Percentiles rank a stretch among this genome's conserved stretches.
phyloP scores from a whole-genome alignment of 2,888 invertebrate species.

The Mesoligia furuncula region DNA sequence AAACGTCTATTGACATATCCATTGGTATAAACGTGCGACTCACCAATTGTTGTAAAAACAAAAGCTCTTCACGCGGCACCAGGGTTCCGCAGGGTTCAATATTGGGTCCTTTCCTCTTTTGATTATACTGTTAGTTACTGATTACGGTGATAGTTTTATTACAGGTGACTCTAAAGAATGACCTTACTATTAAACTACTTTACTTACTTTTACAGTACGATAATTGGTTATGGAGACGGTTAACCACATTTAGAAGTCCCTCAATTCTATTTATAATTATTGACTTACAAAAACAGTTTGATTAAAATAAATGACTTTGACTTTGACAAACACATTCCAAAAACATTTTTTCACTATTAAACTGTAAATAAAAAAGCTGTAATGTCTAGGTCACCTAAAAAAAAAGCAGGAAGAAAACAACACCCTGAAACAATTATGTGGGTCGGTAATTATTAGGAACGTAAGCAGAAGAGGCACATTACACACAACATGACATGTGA shows the following conservation, averaged over 20 bases:
- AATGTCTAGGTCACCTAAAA: slow-evolving; percentile 28
- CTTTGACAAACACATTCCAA: slow-evolving; percentile 28
- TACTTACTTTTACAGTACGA: neutral
- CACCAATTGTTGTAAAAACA: neutral
- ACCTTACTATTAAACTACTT: neutral
- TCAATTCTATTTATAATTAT: neutral
- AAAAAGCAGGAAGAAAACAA: slow-evolving; percentile 59
- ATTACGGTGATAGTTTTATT: no score
- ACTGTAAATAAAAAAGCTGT: slow-evolving; percentile 11
- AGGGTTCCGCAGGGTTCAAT: slow-evolving; percentile 7
- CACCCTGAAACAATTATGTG: slow-evolving; percentile 39
- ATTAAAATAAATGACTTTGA: slow-evolving; percentile 42
- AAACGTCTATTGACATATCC: neutral
- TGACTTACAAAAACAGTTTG: neutral
- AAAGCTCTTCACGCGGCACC: neutral
- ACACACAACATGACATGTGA: slow-evolving; percentile 26
- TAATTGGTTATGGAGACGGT: neutral
- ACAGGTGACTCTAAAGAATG: neutral
- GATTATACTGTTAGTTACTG: neutral
- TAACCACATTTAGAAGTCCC: neutral
- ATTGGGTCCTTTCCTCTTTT: neutral
- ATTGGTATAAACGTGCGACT: neutral
- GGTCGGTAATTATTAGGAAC: slow-evolving; percentile 50
- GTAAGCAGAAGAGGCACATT: slow-evolving; percentile 40
- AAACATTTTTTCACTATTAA: slow-evolving; percentile 27